Percentiles rank a stretch among this genome's conserved stretches.
Conservation (phyloP, 2,888 invertebrate species). For the Eumacrocentrus americanus region DNA sequence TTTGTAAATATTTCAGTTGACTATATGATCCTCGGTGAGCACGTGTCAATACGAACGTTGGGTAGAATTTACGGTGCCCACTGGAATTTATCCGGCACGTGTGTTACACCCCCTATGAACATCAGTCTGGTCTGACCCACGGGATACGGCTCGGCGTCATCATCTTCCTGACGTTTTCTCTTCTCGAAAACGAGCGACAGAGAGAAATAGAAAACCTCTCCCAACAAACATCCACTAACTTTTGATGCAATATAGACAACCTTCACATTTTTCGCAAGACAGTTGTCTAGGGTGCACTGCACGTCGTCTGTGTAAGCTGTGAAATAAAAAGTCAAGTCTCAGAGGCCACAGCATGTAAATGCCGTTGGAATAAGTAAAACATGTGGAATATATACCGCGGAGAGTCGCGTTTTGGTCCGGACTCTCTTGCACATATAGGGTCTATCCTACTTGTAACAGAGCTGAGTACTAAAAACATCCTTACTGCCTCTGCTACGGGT, state of each 20-base stretch:
- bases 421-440: conserved; percentile 3
- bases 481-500: conserved; percentile 36
- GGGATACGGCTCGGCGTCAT: conserved; percentile 30
- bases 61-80: conserved; percentile 40
- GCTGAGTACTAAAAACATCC: conserved; percentile 29
- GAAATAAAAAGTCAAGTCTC: conserved; percentile 47
- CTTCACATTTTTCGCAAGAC: conserved; percentile 2
- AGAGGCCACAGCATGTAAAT: conserved; percentile 25
- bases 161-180: neutral
- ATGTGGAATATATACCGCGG: too few relatives aligned
- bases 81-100: conserved; percentile 37
- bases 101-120: conserved; percentile 28
- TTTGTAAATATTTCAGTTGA: conserved; percentile 40
- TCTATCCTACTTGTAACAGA: too few relatives aligned
- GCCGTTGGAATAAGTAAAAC: conserved; percentile 1
- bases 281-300: conserved; percentile 12
- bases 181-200: neutral
- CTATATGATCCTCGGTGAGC: conserved; percentile 36
- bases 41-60: conserved; percentile 46
- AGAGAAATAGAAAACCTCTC: neutral
- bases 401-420: too few relatives aligned
- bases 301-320: conserved; percentile 25
- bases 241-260: neutral
- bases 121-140: conserved; percentile 21
- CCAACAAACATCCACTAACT: neutral